Percentiles rank a stretch among this genome's conserved stretches.
phyloP scores from a whole-genome alignment of 2,113 vertebrate species.

The Brachyhypopomus gauderio region DNA sequence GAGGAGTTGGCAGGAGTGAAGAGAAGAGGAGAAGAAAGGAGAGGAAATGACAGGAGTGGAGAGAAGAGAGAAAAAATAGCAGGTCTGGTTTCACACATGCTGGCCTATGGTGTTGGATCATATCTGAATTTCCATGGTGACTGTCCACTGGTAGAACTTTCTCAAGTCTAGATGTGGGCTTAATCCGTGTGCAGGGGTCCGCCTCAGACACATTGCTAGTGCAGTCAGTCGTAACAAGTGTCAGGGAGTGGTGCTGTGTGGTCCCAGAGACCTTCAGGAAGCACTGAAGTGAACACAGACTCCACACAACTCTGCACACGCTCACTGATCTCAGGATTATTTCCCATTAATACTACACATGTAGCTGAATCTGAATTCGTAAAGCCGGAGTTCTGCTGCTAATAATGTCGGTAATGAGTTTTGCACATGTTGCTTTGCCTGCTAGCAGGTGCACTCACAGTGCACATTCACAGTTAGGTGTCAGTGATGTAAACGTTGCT shows the following conservation, averaged over 20 bases:
- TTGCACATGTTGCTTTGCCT: background rate
- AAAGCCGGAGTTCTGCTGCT: background rate
- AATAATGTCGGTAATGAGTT: too few relatives aligned
- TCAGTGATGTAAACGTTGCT: background rate
- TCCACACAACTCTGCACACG: background rate
- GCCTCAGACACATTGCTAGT: background rate
- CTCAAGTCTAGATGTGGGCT: slow-evolving; percentile 3
- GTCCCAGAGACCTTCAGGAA: background rate
- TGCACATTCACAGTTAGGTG: background rate
- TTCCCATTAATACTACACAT: background rate
- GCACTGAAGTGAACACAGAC: slow-evolving; percentile 1
- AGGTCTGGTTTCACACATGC: background rate
- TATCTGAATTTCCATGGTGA: slow-evolving; percentile 12
- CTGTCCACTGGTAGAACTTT: background rate
- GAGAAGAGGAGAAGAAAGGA: too few relatives aligned
- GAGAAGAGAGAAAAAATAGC: background rate
- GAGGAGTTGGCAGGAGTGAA: too few relatives aligned
- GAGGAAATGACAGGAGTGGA: too few relatives aligned
- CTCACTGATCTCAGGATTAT: background rate
- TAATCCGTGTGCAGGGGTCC: slow-evolving; percentile 18
- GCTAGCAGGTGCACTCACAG: background rate
- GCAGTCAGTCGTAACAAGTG: background rate
- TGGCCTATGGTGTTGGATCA: slow-evolving; percentile 1
- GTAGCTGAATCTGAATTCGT: background rate
- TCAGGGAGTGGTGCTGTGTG: background rate